Base-by-base conservation (phyloP, 2,888 invertebrate species). In the Protodeltote pygarga region DNA sequence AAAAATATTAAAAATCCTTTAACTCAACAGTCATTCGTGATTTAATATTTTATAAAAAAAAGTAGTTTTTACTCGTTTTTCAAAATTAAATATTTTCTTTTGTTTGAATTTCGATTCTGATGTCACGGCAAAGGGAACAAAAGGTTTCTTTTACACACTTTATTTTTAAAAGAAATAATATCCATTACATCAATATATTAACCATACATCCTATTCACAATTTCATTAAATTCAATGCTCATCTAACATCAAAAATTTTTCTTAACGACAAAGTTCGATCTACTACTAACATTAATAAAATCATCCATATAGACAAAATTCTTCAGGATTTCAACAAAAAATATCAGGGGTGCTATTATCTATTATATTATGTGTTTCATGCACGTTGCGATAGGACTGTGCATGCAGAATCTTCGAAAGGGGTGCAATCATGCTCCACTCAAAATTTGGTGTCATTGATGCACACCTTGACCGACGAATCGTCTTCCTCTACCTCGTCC, bases 401-500 rank as follows among this genome's bases (percentile, higher is more conserved):
- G 20, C 71, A 71, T 71, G 71, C 71, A 72, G 48, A 55, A 45
- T 66, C 60, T 40, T 60, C 54, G 24, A 40, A 35, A 34, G 34
- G 42, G 47, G 60, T 54, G 45, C 61, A 59, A 59, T 63, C 77
- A 73, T 74, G 75, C 77, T 60, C 60, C 48, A 65, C 55, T 89
- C 79, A 92, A 76, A 93, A 93, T 74, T 88, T 92, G 68, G 92
- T 92, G 79, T 90, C 91, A 65, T 77, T 83, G 71, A 85, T 77
- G 84, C 91, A 87, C 83, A 92, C 92, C 92, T 92, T 92, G 61
- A 82, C 57, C 23, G 85, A 82, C 48, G 94, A 93, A 68, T 95
- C 95, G 65, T 96, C 96, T 81, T 96, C 96, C 64, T 97, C 97
- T 57, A 96, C 96, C 84, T 97, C 97, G 54, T 95, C 94, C 97